Percentiles rank a stretch among this genome's conserved stretches.
Evolutionary conservation across 64 coral and sea anemone genomes (phyloP).

Genomic region (Cladopsammia gracilis): DNA sequence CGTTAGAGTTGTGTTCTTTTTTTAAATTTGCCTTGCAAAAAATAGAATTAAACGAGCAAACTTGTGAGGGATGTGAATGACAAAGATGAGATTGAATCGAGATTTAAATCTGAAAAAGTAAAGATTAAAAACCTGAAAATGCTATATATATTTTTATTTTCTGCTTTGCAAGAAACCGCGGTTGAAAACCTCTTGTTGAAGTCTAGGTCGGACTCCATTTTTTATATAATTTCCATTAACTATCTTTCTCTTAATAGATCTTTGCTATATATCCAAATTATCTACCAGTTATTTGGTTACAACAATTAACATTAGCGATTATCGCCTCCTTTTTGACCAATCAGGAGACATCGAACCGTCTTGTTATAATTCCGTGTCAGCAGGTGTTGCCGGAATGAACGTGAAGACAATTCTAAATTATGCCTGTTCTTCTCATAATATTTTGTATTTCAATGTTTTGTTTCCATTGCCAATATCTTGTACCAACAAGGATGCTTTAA

Average conservation of each 20-base stretch:
- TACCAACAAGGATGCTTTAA: neutral
- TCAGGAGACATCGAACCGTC: neutral
- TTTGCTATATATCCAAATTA: neutral
- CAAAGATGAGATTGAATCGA: too few relatives aligned
- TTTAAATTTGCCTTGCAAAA: too few relatives aligned
- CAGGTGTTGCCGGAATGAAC: neutral
- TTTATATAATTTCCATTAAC: neutral
- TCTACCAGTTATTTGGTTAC: neutral
- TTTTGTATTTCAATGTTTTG: constrained; percentile 3
- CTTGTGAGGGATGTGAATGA: too few relatives aligned
- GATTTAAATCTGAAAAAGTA: too few relatives aligned
- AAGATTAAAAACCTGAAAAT: too few relatives aligned
- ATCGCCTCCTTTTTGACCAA: constrained; percentile 9
- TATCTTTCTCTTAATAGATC: neutral
- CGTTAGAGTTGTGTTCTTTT: too few relatives aligned
- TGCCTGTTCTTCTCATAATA: neutral
- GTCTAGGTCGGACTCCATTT: neutral
- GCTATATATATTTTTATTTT: too few relatives aligned
- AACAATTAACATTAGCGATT: neutral
- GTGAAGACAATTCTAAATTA: neutral
- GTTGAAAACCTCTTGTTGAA: too few relatives aligned
- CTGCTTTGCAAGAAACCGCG: too few relatives aligned
- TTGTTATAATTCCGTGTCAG: neutral
- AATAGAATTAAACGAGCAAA: too few relatives aligned
- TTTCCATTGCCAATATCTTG: neutral